These are phyloP conservation scores for Ctena decussata DNA, from an alignment of 2,888 invertebrate species.

Conservation along the genomic window DNA sequence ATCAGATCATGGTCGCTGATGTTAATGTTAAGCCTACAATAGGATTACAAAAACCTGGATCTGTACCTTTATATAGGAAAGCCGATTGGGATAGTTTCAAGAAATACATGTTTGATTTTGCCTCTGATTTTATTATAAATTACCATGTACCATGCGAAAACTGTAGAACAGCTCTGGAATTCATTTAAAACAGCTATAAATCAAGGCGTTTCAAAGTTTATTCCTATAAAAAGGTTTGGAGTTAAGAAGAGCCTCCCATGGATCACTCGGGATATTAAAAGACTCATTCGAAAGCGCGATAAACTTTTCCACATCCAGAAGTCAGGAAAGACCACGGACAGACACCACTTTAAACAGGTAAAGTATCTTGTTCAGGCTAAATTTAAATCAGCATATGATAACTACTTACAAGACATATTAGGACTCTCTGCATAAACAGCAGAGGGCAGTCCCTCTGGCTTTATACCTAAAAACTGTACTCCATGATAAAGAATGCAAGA, in stretches of 20 bases:
- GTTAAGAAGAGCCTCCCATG: too few species aligned
- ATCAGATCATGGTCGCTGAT: background rate
- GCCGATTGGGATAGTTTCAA: slow-evolving; percentile 10
- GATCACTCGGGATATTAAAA: slow-evolving; percentile 1
- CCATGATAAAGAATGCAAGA: slow-evolving; percentile 11
- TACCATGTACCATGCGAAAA: background rate
- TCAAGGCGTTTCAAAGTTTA: slow-evolving; percentile 22
- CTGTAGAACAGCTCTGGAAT: slow-evolving; percentile 8
- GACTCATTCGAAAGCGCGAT: background rate
- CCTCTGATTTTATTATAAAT: background rate
- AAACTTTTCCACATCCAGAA: background rate
- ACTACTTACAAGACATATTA: background rate
- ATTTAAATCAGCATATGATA: background rate
- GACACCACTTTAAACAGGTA: background rate
- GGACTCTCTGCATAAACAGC: background rate
- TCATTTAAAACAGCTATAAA: background rate
- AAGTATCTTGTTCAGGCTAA: background rate
- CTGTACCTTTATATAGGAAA: slow-evolving; percentile 7
- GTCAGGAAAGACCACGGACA: slow-evolving; percentile 3
- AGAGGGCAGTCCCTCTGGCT: background rate
- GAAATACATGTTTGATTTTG: background rate
- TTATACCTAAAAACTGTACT: background rate
- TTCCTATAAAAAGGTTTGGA: slow-evolving; percentile 20
- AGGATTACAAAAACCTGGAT: background rate
- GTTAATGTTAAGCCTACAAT: slow-evolving; percentile 14